Evolutionary conservation across 2,888 invertebrate species (phyloP).

Genomic region (Monochamus alternatus): DNA sequence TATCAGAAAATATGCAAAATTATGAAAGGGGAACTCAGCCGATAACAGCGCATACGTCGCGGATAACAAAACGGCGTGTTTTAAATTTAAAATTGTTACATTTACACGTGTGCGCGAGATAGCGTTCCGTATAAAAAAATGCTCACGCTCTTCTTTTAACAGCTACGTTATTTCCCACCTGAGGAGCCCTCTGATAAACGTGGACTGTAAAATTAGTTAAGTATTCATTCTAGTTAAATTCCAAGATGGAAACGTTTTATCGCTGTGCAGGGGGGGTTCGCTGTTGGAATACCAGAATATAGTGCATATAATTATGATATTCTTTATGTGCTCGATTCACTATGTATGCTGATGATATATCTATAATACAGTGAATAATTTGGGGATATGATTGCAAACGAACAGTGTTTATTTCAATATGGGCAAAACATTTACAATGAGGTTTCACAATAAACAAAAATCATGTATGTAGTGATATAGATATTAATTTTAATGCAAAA

Average conservation of each 20-base stretch:
- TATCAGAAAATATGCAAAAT: conserved; percentile 63
- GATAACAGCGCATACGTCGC: conserved; percentile 44
- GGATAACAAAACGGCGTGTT: conserved; percentile 56
- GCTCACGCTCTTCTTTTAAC: not conserved
- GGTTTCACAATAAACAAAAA: too few species aligned
- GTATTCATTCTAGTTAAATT: not conserved
- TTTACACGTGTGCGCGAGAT: conserved; percentile 41
- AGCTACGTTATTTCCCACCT: not conserved
- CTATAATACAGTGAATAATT: too few species aligned
- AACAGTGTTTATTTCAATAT: too few species aligned
- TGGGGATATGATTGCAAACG: too few species aligned
- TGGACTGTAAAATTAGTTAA: not conserved
- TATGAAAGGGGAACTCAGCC: conserved; percentile 61
- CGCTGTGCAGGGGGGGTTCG: not conserved
- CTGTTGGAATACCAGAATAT: too few species aligned
- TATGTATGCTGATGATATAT: too few species aligned
- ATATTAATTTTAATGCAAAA: too few species aligned
- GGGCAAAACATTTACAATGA: too few species aligned
- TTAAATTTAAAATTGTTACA: conserved; percentile 53
- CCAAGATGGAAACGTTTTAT: not conserved
- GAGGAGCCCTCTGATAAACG: not conserved
- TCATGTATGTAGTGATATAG: too few species aligned
- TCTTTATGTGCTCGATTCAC: too few species aligned
- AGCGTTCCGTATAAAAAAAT: conserved; percentile 1
- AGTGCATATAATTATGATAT: too few species aligned